Percentiles rank a stretch among this genome's conserved stretches.
These are phyloP conservation scores for Plectrocnemia conspersa DNA, from an alignment of 1,140 invertebrate genomes.

Conservation along the genomic window DNA sequence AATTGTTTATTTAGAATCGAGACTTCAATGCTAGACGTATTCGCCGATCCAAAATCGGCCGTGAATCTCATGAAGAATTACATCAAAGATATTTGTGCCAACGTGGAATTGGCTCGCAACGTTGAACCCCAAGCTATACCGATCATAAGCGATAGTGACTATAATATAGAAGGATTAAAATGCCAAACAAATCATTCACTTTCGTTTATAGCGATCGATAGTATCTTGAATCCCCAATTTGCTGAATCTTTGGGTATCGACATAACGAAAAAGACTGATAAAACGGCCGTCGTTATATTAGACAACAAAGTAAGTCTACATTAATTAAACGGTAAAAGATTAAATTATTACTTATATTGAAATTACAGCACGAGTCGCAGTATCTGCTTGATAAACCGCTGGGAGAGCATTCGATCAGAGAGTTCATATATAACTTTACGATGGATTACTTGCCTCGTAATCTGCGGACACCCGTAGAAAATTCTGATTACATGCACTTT, in stretches of 20 bases:
- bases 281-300: slow-evolving; percentile 66
- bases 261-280: slow-evolving; percentile 55
- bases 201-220: slow-evolving; percentile 67
- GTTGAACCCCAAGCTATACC: slow-evolving; percentile 40
- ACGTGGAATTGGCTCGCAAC: slow-evolving; percentile 44
- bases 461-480: slow-evolving; percentile 41
- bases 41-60: slow-evolving; percentile 54
- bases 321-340: neutral
- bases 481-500: slow-evolving; percentile 45
- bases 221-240: slow-evolving; percentile 63
- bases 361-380: slow-evolving; percentile 63
- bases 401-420: slow-evolving; percentile 51
- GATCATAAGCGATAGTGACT: slow-evolving; percentile 23
- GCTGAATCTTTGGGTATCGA: slow-evolving; percentile 68
- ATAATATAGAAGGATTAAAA: slow-evolving; percentile 41
- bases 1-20: slow-evolving; percentile 39
- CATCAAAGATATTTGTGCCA: slow-evolving; percentile 46
- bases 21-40: slow-evolving; percentile 47
- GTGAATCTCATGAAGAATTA: slow-evolving; percentile 46
- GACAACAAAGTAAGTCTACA: slow-evolving; percentile 60
- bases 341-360: slow-evolving; percentile 9
- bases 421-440: slow-evolving; percentile 65
- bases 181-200: slow-evolving; percentile 64
- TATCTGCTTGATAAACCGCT: slow-evolving; percentile 59
- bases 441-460: slow-evolving; percentile 53